Conservation (phyloP, 2,888 invertebrate species). For the Leptopilina syphax region DNA sequence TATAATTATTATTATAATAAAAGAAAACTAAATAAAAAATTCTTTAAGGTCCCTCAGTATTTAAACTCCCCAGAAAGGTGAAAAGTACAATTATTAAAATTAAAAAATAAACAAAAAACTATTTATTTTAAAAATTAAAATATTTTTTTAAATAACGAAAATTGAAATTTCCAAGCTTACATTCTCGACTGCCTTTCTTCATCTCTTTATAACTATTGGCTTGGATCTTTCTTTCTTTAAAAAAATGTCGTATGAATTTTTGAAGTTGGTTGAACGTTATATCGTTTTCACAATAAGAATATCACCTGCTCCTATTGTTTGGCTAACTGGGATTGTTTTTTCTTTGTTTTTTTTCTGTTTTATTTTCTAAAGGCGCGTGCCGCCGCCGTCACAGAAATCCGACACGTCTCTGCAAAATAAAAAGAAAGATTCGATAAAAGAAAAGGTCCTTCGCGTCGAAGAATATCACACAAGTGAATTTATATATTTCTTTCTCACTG, state of each 20-base stretch:
- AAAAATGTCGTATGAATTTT: conserved; percentile 1
- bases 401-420: conserved; percentile 57
- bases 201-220: not conserved
- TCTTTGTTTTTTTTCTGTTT: conserved; percentile 47
- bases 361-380: conserved; percentile 53
- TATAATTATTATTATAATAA: not conserved
- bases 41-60: too few species aligned
- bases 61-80: too few species aligned
- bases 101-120: not conserved
- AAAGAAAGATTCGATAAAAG: conserved; percentile 16
- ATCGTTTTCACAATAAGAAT: conserved; percentile 36
- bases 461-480: conserved; percentile 40
- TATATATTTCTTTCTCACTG: conserved; percentile 32
- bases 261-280: conserved; percentile 24
- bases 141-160: too few species aligned
- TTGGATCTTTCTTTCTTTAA: not conserved
- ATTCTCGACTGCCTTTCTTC: not conserved
- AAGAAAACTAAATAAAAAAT: too few species aligned
- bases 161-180: not conserved
- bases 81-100: too few species aligned
- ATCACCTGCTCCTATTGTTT: conserved; percentile 69
- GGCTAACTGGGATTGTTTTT: conserved; percentile 49
- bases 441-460: conserved; percentile 1
- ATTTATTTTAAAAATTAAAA: too few species aligned
- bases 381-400: conserved; percentile 60